Evolutionary conservation across 2,113 vertebrate genomes (phyloP), one percentile per base, ranked within the genome.

Genomic region (Neogale vison): DNA sequence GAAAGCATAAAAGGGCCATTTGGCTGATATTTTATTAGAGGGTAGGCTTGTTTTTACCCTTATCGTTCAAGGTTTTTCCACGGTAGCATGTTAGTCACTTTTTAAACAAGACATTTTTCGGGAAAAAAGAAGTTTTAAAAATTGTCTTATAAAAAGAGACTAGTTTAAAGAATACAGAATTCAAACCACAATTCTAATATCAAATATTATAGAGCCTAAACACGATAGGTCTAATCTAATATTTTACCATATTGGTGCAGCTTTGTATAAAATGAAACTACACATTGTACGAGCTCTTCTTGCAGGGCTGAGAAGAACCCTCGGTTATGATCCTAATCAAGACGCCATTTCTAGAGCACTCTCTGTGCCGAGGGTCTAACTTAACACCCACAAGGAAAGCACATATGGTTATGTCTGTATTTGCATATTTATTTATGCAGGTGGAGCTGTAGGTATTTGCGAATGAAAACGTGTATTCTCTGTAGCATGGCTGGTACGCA

Each of bases 231-330:
- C 42, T 21, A 81, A 81, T 24, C 4, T 34, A 50, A 9, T n/a
- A 14, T 47, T 90, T 91, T 65, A 52, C 65, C 7, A 15, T 7
- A 9, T 15, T 7, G 5, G 13, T 23, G 2, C 1, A 74, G 31
- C 0, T 50, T 52, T 4, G 57, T 55, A 7, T 63, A 42, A 93
- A 67, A 55, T 20, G 52, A 79, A n/a, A 20, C 3, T n/a, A 4
- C 2, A 1, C 4, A 4, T 31, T 23, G 0, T 26, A 13, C 1
- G 2, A 0, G 1, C 4, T 42, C 24, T 47, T 36, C 7, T 18
- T 14, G 1, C 12, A 12, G 18, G 12, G 7, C 23, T 5, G 23
- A 57, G 36, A 31, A 31, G 14, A 0, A 24, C 3, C 55, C 8
- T 29, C 1, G 1, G 1, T 21, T 24, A 14, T 7, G 76, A 81